Base-by-base conservation (phyloP, 2,797 vertebrate genomes). In the Helicolenus hilgendorfi region DNA sequence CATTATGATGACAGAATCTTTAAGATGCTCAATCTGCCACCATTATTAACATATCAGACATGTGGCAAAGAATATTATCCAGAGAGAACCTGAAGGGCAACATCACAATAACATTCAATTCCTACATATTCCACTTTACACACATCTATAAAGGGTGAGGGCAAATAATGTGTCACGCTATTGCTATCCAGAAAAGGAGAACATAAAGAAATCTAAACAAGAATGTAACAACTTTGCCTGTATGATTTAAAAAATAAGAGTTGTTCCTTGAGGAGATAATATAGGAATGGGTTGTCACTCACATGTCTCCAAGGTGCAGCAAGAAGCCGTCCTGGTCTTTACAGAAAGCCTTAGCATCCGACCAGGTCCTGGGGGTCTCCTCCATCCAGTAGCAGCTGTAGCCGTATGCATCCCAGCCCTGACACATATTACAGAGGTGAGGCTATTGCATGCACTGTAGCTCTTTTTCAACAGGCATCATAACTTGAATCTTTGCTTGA, bases 351-450 rank as follows among this genome's bases (percentile, higher is more conserved):
- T 97, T 97, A 2, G 97, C 97, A 0, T 97, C 96, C 0, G 91
- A 79, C 83, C 97, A 97, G 81, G 67, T 97, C 88, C 79, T 95
- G 38, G 90, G 7, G 0, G 76, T 88, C 79, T 97, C 96, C 82
- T 97, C 97, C 89, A 96, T 96, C 96, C 94, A 98, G 91, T 98
- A 98, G 92, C 97, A 98, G 14, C 94, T 74, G 80, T 97, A 98
- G 8, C 88, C 96, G 7, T 97, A 98, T 0, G 95, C 96, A 69
- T 96, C 95, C 97, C 97, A 98, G 62, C 96, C 97, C 97, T 98
- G 86, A 59, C 13, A 45, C 29, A 11, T 0, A 14, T 2, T 1
- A 70, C 13, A 80, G n/a, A 55, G 20, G 62, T 49, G 49, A 77
- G 59, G 2, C 15, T 11, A 1, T 11, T 26, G 14, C 22, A 36